phyloP scores from a whole-genome alignment of 2,888 invertebrate species.

The Drosophila imparisetae region DNA sequence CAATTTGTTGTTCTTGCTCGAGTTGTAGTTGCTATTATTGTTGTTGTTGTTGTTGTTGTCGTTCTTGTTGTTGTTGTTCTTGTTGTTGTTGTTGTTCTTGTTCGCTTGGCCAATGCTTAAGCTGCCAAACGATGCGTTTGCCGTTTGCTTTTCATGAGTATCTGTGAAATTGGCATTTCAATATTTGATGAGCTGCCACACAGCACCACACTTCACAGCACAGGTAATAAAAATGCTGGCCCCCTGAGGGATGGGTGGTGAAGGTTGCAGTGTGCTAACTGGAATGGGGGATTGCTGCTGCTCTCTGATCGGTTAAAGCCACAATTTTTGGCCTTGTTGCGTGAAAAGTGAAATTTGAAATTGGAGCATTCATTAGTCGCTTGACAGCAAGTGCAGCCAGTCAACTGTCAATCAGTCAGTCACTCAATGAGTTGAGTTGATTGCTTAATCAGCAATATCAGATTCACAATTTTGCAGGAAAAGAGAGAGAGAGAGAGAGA shows the following conservation, averaged over 20 bases:
- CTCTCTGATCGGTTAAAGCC: slow-evolving; percentile 32
- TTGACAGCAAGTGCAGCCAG: slow-evolving; percentile 16
- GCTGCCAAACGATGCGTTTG: slow-evolving; percentile 53
- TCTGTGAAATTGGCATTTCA: slow-evolving; percentile 78
- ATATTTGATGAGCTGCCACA: slow-evolving; percentile 68
- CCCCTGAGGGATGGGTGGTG: not conserved
- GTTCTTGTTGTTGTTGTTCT: slow-evolving; percentile 7
- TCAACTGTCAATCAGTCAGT: slow-evolving; percentile 24
- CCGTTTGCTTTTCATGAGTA: slow-evolving; percentile 45
- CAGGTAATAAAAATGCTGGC: slow-evolving; percentile 62
- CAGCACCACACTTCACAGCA: slow-evolving; percentile 27
- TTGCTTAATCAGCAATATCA: not conserved
- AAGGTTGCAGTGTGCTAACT: slow-evolving; percentile 1
- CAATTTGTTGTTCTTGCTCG: not conserved
- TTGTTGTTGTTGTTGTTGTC: not conserved
- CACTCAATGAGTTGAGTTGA: slow-evolving; percentile 16
- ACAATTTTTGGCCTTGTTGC: slow-evolving; percentile 40
- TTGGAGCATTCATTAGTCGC: slow-evolving; percentile 41
- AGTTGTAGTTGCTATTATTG: not conserved
- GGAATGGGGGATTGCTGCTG: not conserved
- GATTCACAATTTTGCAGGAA: not conserved
- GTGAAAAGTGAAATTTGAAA: slow-evolving; percentile 4
- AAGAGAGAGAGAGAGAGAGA: not conserved
- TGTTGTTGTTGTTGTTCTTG: slow-evolving; percentile 5
- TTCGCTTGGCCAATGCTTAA: slow-evolving; percentile 56